phyloP scores from a whole-genome alignment of 2,113 vertebrate species.

The Psittacula cyanocephala region DNA sequence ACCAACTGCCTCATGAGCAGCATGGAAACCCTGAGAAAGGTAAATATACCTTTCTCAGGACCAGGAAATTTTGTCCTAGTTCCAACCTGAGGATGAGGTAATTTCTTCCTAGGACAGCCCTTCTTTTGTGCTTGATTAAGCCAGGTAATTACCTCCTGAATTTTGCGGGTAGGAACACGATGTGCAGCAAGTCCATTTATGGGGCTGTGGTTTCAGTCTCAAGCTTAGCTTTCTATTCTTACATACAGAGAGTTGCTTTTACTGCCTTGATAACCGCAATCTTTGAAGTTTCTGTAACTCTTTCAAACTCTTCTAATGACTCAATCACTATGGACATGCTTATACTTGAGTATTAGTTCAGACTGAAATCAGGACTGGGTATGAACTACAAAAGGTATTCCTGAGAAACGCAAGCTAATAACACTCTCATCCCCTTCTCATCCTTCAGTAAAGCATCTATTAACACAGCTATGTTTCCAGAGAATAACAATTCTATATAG shows the following conservation, averaged over 20 bases:
- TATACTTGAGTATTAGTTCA: background rate
- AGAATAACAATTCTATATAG: background rate
- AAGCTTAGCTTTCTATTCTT: background rate
- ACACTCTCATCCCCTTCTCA: background rate
- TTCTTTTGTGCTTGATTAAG: constrained; percentile 31
- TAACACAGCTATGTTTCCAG: background rate
- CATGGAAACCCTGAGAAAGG: constrained; percentile 16
- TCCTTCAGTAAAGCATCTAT: background rate
- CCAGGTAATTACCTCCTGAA: constrained; percentile 42
- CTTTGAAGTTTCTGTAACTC: background rate
- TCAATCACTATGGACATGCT: background rate
- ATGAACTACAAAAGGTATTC: background rate
- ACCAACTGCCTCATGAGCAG: background rate
- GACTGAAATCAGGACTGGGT: background rate
- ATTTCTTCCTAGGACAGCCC: constrained; percentile 32
- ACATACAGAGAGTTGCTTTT: background rate
- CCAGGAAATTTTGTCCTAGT: background rate
- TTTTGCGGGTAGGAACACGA: background rate
- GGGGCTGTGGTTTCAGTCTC: constrained; percentile 22
- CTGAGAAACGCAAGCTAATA: background rate
- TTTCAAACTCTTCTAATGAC: background rate
- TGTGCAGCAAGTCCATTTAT: constrained; percentile 3
- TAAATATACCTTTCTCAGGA: background rate
- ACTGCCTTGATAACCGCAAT: background rate
- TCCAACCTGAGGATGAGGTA: constrained; percentile 33